phyloP scores from a whole-genome alignment of 2,888 invertebrate species.

The Acrobasis consociella region DNA sequence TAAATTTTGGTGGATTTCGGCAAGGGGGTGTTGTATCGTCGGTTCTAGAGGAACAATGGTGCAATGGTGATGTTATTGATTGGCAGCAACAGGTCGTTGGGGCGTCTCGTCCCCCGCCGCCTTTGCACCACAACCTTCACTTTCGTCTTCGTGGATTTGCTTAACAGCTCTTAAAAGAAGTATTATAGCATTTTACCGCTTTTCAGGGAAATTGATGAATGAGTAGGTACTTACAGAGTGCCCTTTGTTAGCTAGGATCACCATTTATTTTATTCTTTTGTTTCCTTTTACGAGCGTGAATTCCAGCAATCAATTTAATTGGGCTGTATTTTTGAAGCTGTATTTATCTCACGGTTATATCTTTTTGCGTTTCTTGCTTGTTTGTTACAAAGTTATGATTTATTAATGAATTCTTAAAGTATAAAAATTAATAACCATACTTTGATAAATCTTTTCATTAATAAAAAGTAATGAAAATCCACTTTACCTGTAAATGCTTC shows the following conservation, averaged over 20 bases:
- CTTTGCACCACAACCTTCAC: constrained; percentile 56
- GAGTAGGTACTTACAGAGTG: neutral
- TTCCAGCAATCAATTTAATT: neutral
- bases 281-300: neutral
- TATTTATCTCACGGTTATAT: neutral
- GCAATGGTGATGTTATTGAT: constrained; percentile 75
- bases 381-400: neutral
- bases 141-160: constrained; percentile 54
- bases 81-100: constrained; percentile 75
- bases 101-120: constrained; percentile 64
- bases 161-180: constrained; percentile 30
- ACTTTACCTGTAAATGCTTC: neutral
- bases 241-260: neutral
- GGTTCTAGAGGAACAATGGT: constrained; percentile 64
- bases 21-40: constrained; percentile 43
- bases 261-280: neutral
- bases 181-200: constrained; percentile 14
- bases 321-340: neutral
- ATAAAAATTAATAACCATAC: neutral
- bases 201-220: constrained; percentile 12
- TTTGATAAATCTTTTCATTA: neutral
- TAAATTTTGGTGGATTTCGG: constrained; percentile 38
- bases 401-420: neutral
- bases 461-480: neutral
- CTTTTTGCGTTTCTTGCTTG: neutral